Conservation (phyloP, 1,140 invertebrate genomes). For the Drosophila asahinai region DNA sequence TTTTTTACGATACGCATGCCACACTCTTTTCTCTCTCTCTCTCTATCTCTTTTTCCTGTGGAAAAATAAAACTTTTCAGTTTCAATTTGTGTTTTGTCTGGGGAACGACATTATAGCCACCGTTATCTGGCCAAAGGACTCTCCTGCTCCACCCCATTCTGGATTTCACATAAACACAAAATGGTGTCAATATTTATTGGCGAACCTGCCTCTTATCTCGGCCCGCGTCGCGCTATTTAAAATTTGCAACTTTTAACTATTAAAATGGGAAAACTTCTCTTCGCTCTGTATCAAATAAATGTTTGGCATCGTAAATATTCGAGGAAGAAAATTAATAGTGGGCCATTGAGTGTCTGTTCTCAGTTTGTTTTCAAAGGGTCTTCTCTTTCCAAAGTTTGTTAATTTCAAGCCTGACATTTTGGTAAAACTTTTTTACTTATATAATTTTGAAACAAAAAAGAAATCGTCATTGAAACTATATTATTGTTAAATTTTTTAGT, state of each 20-base stretch:
- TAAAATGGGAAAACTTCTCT: conserved; percentile 61
- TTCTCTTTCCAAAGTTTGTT: background rate
- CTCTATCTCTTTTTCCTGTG: background rate
- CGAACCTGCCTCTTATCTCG: conserved; percentile 81
- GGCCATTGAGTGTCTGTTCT: conserved; percentile 14
- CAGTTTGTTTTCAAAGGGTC: background rate
- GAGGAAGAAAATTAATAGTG: conserved; percentile 33
- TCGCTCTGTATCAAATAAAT: conserved; percentile 51
- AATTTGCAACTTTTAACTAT: conserved; percentile 83
- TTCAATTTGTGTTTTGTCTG: conserved; percentile 60
- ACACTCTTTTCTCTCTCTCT: conserved; percentile 28
- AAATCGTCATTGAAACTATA: too few relatives aligned
- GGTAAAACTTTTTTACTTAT: background rate
- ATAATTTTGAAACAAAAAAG: background rate
- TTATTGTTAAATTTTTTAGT: too few relatives aligned
- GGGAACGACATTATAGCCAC: conserved; percentile 52
- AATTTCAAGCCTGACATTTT: background rate
- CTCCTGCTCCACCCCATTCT: conserved; percentile 10
- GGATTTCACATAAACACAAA: conserved; percentile 58
- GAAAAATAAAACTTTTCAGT: conserved; percentile 58
- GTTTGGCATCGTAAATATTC: conserved; percentile 64
- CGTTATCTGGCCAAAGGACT: conserved; percentile 57
- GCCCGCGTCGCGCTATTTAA: conserved; percentile 23
- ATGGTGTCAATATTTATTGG: conserved; percentile 85
- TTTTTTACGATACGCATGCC: conserved; percentile 80